Evolutionary conservation across 2,888 invertebrate species (phyloP), one percentile per base, ranked within the genome.

Genomic region (Chymomyza caudatula): DNA sequence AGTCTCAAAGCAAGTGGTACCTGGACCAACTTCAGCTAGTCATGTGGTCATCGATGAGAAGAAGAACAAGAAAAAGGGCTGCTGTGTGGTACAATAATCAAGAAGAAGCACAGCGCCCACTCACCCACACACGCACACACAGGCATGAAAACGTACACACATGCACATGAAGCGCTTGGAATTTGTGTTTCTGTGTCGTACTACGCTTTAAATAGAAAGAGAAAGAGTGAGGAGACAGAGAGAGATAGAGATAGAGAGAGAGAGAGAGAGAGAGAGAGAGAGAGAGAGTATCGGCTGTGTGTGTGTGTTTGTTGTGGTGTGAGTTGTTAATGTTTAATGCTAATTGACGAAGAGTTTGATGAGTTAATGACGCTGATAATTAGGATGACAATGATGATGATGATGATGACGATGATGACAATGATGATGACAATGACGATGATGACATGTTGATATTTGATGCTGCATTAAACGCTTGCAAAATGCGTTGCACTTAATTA

Each of bases 1-100:
- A 82, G 88, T 91, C 72, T 90, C 90, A 78, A 90, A 90, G 79
- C 88, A 90, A 86, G 94, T 95, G 83, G 94, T 94, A 69, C 95
- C 94, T 85, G 94, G 95, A 89, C 94, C 95, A 58, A 93, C 93
- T 87, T 96, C 96, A 91, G 95, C 96, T 77, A 97, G 97, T 91
- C 96, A 96, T 91, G 96, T 97, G 88, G 95, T 96, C 89, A 94
- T 91, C 79, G 90, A 90, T 64, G 90, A 97, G 90, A 97, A 97
- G 93, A 97, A 97, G 93, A 97, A 97, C 92, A 96, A 96, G 91
- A 97, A 96, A 92, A 97, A 97, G 94, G 95, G 96, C 91, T 97
- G 97, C 93, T 97, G 97, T 93, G 96, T 96, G 90, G 93, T 97
- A 90, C 96, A 97, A 94, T 97, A 96, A 88, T 86, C 77, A 47